A percentile compares a stretch with the other conserved stretches of the same genome.
Evolutionary conservation across 1,140 invertebrate genomes (phyloP).

Genomic region (Heliconius congener): DNA sequence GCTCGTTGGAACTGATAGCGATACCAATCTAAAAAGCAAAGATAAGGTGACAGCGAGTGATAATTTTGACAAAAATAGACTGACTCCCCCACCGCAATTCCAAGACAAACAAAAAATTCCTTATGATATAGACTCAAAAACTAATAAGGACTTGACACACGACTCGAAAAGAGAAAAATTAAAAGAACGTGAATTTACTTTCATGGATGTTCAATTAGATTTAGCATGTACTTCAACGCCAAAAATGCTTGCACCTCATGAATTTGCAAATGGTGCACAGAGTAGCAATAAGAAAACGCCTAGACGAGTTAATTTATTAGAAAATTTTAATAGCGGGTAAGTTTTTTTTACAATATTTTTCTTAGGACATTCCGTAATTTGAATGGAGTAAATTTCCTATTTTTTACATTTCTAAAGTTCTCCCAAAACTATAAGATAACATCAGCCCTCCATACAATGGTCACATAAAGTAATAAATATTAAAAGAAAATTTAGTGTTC

Average conservation of each 20-base stretch:
- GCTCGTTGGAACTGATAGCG: constrained; percentile 55
- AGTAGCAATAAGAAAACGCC: constrained; percentile 59
- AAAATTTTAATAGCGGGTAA: constrained; percentile 72
- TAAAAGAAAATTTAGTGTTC: no score
- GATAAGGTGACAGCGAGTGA: constrained; percentile 58
- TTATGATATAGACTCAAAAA: constrained; percentile 65
- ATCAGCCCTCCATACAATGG: no score
- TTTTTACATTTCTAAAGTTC: no score
- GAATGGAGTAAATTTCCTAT: neutral
- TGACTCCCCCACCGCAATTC: constrained; percentile 75
- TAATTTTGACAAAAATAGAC: constrained; percentile 54
- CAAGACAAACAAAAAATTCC: constrained; percentile 74
- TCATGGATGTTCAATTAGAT: constrained; percentile 71
- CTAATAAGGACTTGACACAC: constrained; percentile 62
- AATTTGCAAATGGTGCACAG: constrained; percentile 58
- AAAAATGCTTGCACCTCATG: constrained; percentile 73
- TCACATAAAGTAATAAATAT: no score
- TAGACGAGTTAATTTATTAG: constrained; percentile 64
- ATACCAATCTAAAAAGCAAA: constrained; percentile 53
- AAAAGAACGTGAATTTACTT: constrained; percentile 71
- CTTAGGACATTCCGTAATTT: neutral
- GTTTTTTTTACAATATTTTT: constrained; percentile 17
- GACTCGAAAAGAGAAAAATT: constrained; percentile 77
- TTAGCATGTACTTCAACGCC: constrained; percentile 78
- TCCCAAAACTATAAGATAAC: no score